These are phyloP conservation scores for Lethocerus indicus DNA, from an alignment of 1,140 invertebrate species.

Conservation along the genomic window DNA sequence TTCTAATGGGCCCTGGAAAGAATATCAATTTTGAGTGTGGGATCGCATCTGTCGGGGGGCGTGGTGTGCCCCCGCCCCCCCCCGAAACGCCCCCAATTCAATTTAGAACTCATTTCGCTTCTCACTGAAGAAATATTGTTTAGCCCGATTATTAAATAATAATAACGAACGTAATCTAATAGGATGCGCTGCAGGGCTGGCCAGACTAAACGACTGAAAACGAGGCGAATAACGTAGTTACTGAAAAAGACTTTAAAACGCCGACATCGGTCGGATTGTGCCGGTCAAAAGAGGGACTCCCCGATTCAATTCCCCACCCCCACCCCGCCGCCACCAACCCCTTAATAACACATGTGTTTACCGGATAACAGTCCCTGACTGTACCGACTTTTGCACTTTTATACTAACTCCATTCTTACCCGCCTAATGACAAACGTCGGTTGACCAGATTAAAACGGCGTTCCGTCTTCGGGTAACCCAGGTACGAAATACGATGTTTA, in stretches of 20 bases:
- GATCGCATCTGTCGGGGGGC: background rate
- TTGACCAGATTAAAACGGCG: no score
- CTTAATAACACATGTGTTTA: no score
- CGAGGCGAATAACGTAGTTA: constrained; percentile 2
- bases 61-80: background rate
- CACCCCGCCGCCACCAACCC: no score
- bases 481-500: no score
- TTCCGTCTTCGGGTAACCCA: no score
- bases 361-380: no score
- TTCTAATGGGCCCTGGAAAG: background rate
- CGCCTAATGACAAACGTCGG: no score
- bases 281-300: no score
- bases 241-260: constrained; percentile 2
- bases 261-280: background rate
- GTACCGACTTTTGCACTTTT: no score
- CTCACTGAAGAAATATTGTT: constrained; percentile 8
- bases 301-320: no score
- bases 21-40: background rate
- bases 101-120: constrained; percentile 7
- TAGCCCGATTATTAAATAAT: constrained; percentile 6
- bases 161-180: constrained; percentile 4
- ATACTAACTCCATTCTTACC: no score
- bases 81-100: background rate
- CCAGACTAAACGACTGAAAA: background rate
- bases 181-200: no score